phyloP scores from a whole-genome alignment of 2,797 vertebrate species.

The Spondyliosoma cantharus region DNA sequence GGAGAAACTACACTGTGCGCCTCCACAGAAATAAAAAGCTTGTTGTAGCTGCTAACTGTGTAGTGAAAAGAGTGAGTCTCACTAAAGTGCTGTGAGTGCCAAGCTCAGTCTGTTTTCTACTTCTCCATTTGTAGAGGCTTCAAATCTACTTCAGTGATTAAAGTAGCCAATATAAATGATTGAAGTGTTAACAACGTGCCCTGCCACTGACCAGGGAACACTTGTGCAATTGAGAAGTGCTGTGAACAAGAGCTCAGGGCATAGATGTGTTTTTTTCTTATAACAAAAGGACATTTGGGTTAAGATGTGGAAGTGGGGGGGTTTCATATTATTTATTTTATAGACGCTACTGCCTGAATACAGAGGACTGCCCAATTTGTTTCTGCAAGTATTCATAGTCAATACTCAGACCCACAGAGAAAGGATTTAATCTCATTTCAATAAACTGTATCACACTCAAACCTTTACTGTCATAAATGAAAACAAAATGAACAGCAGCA shows the following conservation, averaged over 20 bases:
- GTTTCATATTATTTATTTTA: background rate
- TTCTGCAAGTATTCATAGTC: slow-evolving; percentile 28
- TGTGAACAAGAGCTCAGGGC: slow-evolving; percentile 3
- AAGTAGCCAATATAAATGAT: background rate
- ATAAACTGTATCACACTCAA: background rate
- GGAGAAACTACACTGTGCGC: slow-evolving; percentile 39
- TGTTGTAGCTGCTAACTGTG: slow-evolving; percentile 29
- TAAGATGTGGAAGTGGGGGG: background rate
- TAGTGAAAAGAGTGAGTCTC: slow-evolving; percentile 19
- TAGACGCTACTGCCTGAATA: background rate
- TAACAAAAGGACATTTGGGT: background rate
- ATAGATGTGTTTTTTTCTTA: background rate
- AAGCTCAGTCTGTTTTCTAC: slow-evolving; percentile 5
- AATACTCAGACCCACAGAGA: slow-evolving; percentile 4
- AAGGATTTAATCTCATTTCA: slow-evolving; percentile 1
- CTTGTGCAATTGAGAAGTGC: background rate
- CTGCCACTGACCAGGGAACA: background rate
- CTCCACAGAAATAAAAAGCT: slow-evolving; percentile 43
- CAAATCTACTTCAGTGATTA: background rate
- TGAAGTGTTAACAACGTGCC: background rate
- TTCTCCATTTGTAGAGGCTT: slow-evolving; percentile 27
- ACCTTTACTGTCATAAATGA: no score
- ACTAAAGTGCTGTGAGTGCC: slow-evolving; percentile 4
- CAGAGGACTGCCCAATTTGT: slow-evolving; percentile 7
- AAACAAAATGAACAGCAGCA: no score